Conservation (phyloP, 2,888 invertebrate species). For the Stramonita haemastoma region DNA sequence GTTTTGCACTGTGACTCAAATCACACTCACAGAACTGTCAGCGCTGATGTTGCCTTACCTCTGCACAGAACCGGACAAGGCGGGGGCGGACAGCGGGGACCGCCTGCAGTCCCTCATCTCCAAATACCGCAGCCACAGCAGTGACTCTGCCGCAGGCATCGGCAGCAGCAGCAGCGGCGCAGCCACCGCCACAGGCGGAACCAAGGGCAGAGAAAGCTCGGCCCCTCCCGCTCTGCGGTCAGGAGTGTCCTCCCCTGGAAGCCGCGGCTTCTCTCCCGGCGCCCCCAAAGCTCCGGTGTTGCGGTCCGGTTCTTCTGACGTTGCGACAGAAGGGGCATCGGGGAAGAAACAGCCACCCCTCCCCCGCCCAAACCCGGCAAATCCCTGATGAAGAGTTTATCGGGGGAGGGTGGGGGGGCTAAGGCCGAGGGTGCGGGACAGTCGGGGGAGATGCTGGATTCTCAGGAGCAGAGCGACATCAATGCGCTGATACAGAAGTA, state of each 20-base stretch:
- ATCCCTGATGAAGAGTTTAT: slow-evolving; percentile 19
- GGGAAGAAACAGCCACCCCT: slow-evolving; percentile 44
- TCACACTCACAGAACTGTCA: neutral
- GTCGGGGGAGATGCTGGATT: slow-evolving; percentile 54
- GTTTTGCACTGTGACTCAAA: no score
- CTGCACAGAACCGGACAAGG: slow-evolving; percentile 43
- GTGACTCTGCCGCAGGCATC: slow-evolving; percentile 45
- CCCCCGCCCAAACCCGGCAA: slow-evolving; percentile 42
- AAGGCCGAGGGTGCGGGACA: slow-evolving; percentile 48
- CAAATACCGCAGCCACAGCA: slow-evolving; percentile 68
- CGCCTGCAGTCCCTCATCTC: slow-evolving; percentile 68
- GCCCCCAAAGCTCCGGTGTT: slow-evolving; percentile 39
- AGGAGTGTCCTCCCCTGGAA: slow-evolving; percentile 35
- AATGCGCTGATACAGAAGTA: slow-evolving; percentile 69
- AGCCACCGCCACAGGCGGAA: slow-evolving; percentile 9
- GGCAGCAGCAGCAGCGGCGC: slow-evolving; percentile 56
- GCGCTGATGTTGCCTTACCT: neutral
- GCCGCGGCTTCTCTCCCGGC: slow-evolving; percentile 35
- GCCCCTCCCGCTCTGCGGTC: slow-evolving; percentile 28
- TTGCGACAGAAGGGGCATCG: neutral
- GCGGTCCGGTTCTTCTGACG: neutral
- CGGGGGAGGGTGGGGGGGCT: slow-evolving; percentile 42
- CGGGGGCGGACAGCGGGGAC: slow-evolving; percentile 56
- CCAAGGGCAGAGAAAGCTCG: slow-evolving; percentile 49
- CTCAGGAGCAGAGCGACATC: slow-evolving; percentile 68